Conservation (phyloP, 2,888 invertebrate genomes). For the Harpalus rubripes region DNA sequence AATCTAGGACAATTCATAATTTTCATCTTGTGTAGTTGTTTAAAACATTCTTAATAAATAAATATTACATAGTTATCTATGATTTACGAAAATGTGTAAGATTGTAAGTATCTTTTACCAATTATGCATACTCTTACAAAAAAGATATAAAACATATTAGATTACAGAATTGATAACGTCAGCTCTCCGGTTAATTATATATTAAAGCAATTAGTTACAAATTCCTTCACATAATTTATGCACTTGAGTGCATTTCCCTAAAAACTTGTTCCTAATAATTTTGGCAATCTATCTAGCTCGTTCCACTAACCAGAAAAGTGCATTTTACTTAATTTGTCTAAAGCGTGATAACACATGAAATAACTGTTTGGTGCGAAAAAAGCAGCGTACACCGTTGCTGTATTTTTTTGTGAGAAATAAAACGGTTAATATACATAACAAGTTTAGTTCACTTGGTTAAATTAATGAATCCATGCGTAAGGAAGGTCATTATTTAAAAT, state of each 20-base stretch:
- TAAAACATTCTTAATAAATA: too few relatives aligned
- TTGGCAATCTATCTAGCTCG: constrained; percentile 36
- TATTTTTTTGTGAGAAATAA: constrained; percentile 53
- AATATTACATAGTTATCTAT: background rate
- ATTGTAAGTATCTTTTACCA: background rate
- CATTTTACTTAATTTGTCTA: constrained; percentile 1
- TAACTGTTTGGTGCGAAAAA: constrained; percentile 58
- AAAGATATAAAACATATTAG: constrained; percentile 22
- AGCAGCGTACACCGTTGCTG: constrained; percentile 56
- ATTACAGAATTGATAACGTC: constrained; percentile 25
- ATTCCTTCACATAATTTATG: constrained; percentile 27
- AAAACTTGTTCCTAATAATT: constrained; percentile 28
- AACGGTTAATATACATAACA: constrained; percentile 66
- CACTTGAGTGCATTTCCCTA: constrained; percentile 21
- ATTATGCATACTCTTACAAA: background rate
- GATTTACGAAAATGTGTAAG: background rate
- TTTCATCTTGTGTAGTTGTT: too few relatives aligned
- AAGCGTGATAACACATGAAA: constrained; percentile 43
- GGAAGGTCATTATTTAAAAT: constrained; percentile 63
- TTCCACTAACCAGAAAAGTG: constrained; percentile 31
- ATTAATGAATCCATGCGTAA: constrained; percentile 62
- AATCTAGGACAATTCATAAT: too few relatives aligned
- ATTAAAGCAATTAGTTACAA: constrained; percentile 28
- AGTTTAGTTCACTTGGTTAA: constrained; percentile 63
- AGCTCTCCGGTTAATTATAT: constrained; percentile 24